Evolutionary conservation across 2,113 vertebrate species (phyloP).

Genomic region (Loxodonta africana): DNA sequence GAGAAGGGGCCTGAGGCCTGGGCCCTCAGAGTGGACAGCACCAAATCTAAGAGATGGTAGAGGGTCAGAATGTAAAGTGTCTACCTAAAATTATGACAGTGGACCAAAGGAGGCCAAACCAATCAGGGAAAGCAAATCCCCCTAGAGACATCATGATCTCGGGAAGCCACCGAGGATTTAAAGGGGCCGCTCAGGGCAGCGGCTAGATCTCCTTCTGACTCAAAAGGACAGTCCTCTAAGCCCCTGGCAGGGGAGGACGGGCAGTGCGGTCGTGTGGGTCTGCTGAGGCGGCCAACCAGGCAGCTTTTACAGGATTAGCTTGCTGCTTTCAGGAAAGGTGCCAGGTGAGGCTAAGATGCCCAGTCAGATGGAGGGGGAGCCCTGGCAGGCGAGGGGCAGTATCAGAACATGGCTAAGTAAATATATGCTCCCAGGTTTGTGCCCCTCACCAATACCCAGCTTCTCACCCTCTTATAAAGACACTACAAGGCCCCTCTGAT

Average conservation of each 20-base stretch:
- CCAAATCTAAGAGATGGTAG: no score
- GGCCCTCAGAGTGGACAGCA: not conserved
- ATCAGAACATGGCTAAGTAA: not conserved
- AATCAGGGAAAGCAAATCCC: conserved; percentile 82
- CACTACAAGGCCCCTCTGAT: not conserved
- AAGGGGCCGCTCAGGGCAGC: conserved; percentile 61
- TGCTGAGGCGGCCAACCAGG: conserved; percentile 61
- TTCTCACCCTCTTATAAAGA: not conserved
- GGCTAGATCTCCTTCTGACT: conserved; percentile 61
- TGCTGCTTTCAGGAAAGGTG: conserved; percentile 74
- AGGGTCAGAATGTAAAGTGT: not conserved
- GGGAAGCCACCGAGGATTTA: conserved; percentile 76
- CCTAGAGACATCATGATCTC: conserved; percentile 73
- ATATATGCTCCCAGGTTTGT: not conserved
- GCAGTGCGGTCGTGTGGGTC: conserved; percentile 5
- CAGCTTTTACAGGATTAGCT: conserved; percentile 79
- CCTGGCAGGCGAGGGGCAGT: not conserved
- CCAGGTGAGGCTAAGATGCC: conserved; percentile 70
- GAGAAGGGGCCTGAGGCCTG: not conserved
- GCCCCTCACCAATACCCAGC: not conserved
- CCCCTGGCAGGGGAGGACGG: conserved; percentile 48
- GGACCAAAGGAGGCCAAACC: conserved; percentile 81
- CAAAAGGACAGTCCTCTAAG: conserved; percentile 78
- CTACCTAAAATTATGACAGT: not conserved
- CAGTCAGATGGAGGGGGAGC: conserved; percentile 36